phyloP scores from a whole-genome alignment of 2,797 vertebrate genomes.

The Melanotaenia maccullochi region DNA sequence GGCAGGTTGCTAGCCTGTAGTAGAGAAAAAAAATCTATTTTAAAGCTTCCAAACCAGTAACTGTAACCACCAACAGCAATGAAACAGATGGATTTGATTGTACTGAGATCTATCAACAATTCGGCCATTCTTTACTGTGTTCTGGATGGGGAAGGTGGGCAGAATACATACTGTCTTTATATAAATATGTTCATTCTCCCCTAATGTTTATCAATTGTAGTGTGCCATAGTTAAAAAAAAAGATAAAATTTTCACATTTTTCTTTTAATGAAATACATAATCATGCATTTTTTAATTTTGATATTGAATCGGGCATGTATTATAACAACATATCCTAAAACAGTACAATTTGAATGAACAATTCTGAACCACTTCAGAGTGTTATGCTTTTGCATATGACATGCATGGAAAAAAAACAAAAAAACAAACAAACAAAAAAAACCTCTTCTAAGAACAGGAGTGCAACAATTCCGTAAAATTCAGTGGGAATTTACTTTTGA shows the following conservation, averaged over 20 bases:
- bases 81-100: constrained; percentile 24
- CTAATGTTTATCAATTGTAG: no score
- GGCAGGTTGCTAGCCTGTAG: constrained; percentile 46
- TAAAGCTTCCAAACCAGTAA: constrained; percentile 16
- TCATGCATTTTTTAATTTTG: neutral
- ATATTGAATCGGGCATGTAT: neutral
- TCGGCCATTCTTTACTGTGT: constrained; percentile 6
- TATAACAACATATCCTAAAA: neutral
- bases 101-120: constrained; percentile 29
- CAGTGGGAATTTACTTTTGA: no score
- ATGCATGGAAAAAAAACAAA: neutral
- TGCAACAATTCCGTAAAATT: neutral
- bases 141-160: no score
- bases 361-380: neutral
- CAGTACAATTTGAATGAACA: neutral
- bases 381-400: neutral
- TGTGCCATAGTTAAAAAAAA: no score
- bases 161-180: no score
- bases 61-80: constrained; percentile 24
- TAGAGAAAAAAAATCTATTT: constrained; percentile 20
- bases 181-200: no score
- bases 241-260: neutral
- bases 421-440: neutral
- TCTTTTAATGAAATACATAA: neutral
- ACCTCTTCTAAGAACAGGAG: neutral